Evolutionary conservation across 2,888 invertebrate species (phyloP), one percentile per base, ranked within the genome.

Genomic region (Spilarctia lutea): DNA sequence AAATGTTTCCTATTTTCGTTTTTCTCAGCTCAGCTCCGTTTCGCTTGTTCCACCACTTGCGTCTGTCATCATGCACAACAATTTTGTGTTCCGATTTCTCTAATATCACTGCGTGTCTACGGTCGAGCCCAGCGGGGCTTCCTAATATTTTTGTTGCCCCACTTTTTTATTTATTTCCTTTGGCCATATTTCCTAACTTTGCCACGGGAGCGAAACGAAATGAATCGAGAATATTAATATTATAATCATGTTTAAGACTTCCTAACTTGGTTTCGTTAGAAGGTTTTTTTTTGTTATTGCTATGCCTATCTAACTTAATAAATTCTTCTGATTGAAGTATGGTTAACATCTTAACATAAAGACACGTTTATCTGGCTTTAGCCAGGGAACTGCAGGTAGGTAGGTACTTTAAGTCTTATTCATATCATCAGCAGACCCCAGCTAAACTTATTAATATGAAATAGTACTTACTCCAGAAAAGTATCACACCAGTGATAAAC

Each of bases 101-200:
- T 85, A 85, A 85, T 84, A 85, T 83, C 84, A 84, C 81, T 82
- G 81, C 81, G 79, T 79, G 83, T 80, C 85, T 81, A 78, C 80
- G 78, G 75, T 80, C 78, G 73, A 78, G 75, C 84, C 68, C 85
- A 80, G 83, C 84, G 85, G 85, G 85, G 80, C 68, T 78, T 65
- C 82, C 74, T 77, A 79, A 79, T 84, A 81, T 84, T 85, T 84
- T 82, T 81, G 82, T 80, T 77, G 85, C 75, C 79, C 77, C 76
- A 81, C 80, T 84, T 85, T 56, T 85, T 85, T 85, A 80, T 85
- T 85, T 82, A 83, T 83, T 85, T 85, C 76, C 77, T 79, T 80
- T 83, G 83, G 75, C 74, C 74, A 81, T 76, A 81, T 85, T 83
- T 83, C 73, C 78, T 71, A 79, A 83, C 75, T 85, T 81, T 73